Evolutionary conservation across 2,113 vertebrate species (phyloP).

Genomic region (Macrotus californicus): DNA sequence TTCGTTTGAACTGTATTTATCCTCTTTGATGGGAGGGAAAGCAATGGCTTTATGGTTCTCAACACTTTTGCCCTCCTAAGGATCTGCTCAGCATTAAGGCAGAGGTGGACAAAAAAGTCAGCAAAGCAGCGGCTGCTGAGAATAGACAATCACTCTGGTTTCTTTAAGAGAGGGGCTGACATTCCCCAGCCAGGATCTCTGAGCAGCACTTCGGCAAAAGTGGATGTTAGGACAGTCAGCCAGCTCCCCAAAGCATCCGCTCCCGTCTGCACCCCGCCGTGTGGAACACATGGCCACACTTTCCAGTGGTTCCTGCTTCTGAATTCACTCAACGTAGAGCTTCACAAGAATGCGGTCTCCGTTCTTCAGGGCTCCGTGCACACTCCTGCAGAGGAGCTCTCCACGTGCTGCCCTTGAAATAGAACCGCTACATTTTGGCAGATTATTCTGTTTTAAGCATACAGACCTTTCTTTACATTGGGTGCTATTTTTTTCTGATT

Average conservation of each 20-base stretch:
- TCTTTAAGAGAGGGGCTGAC: neutral
- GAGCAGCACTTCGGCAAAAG: neutral
- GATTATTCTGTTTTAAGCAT: neutral
- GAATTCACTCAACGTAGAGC: neutral
- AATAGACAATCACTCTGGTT: neutral
- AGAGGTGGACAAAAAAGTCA: neutral
- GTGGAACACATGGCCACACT: neutral
- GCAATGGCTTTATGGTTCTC: constrained; percentile 42
- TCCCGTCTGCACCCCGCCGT: neutral
- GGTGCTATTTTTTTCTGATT: neutral
- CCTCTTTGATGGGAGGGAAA: constrained; percentile 41
- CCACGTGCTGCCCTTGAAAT: neutral
- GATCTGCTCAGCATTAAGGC: constrained; percentile 30
- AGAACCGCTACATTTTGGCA: neutral
- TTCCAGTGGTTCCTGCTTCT: neutral
- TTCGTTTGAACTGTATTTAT: constrained; percentile 57
- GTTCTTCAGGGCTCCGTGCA: neutral
- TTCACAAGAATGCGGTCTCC: neutral
- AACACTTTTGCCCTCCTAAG: constrained; percentile 46
- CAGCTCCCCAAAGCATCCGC: neutral
- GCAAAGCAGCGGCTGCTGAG: neutral
- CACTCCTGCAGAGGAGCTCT: neutral
- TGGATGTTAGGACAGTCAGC: neutral
- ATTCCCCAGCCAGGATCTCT: neutral
- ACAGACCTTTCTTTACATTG: neutral